Conservation (phyloP, 2,888 invertebrate genomes). For the Epistrophe eligans region DNA sequence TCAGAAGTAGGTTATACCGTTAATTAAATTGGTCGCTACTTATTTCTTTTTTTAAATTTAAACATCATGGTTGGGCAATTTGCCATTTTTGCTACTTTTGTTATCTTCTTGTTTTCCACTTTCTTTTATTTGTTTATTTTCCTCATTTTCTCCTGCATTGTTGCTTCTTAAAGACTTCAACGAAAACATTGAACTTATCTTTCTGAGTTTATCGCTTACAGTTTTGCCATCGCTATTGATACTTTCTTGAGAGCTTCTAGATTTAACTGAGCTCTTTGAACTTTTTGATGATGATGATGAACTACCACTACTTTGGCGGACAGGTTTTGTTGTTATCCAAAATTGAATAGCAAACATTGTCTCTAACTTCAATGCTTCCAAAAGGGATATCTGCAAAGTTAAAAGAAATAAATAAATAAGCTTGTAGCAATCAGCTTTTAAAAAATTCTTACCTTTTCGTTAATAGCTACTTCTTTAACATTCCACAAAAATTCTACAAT, state of each 20-base stretch:
- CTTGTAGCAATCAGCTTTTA: no score
- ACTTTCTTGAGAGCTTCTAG: slow-evolving; percentile 77
- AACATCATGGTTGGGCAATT: background rate
- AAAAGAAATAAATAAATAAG: background rate
- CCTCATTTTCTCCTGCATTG: slow-evolving; percentile 23
- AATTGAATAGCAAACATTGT: slow-evolving; percentile 89
- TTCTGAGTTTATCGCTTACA: slow-evolving; percentile 80
- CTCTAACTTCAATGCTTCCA: slow-evolving; percentile 89
- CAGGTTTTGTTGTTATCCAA: slow-evolving; percentile 90
- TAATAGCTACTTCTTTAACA: slow-evolving; percentile 90
- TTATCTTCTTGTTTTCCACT: slow-evolving; percentile 35
- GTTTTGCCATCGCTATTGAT: slow-evolving; percentile 79
- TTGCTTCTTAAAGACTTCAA: slow-evolving; percentile 78
- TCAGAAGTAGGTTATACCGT: no score
- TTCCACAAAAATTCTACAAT: slow-evolving; percentile 94
- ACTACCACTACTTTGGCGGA: slow-evolving; percentile 81
- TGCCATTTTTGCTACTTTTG: slow-evolving; percentile 34
- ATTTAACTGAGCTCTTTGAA: slow-evolving; percentile 80
- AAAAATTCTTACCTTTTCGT: slow-evolving; percentile 90
- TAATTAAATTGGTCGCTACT: no score
- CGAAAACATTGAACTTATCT: slow-evolving; percentile 82
- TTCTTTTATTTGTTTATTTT: slow-evolving; percentile 9
- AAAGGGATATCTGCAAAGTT: slow-evolving; percentile 87
- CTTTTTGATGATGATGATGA: slow-evolving; percentile 79
- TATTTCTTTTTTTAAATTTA: background rate